Conservation (phyloP, 1,140 invertebrate species). For the Drosophila kurseongensis region DNA sequence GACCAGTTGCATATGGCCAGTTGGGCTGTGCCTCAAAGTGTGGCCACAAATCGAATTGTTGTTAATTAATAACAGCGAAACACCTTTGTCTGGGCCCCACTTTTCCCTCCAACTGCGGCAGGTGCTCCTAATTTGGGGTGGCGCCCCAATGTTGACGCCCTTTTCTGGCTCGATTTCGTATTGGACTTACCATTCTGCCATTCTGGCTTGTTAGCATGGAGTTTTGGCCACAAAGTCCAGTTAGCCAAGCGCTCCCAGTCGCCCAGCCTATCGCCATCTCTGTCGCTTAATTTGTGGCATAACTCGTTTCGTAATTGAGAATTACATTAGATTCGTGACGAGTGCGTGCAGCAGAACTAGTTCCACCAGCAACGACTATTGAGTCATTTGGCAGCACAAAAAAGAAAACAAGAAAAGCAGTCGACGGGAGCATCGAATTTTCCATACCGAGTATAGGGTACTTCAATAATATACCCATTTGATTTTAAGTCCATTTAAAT, state of each 20-base stretch:
- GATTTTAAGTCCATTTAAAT: neutral
- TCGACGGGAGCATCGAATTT: slow-evolving; percentile 1
- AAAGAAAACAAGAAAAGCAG: slow-evolving; percentile 41
- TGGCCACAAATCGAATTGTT: slow-evolving; percentile 79
- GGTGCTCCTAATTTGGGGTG: slow-evolving; percentile 72
- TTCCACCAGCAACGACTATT: slow-evolving; percentile 60
- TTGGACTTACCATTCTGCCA: neutral
- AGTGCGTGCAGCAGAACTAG: slow-evolving; percentile 79
- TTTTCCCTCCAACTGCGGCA: slow-evolving; percentile 7
- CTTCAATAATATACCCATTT: neutral
- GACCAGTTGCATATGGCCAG: slow-evolving; percentile 43
- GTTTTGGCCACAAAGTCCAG: slow-evolving; percentile 52
- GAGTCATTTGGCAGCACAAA: slow-evolving; percentile 66
- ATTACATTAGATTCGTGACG: slow-evolving; percentile 79
- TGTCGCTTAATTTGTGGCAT: slow-evolving; percentile 77
- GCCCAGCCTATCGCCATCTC: slow-evolving; percentile 18
- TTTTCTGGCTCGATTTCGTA: slow-evolving; percentile 37
- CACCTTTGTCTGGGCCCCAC: slow-evolving; percentile 56
- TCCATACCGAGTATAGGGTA: slow-evolving; percentile 3
- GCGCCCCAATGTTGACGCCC: slow-evolving; percentile 70
- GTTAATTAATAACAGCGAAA: slow-evolving; percentile 78
- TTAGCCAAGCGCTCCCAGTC: slow-evolving; percentile 11
- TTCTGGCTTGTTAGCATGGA: slow-evolving; percentile 51
- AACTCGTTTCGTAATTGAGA: slow-evolving; percentile 82
- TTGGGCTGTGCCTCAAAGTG: slow-evolving; percentile 57